Base-by-base conservation (phyloP, 2,888 invertebrate genomes). In the Euplagia quadripunctaria region DNA sequence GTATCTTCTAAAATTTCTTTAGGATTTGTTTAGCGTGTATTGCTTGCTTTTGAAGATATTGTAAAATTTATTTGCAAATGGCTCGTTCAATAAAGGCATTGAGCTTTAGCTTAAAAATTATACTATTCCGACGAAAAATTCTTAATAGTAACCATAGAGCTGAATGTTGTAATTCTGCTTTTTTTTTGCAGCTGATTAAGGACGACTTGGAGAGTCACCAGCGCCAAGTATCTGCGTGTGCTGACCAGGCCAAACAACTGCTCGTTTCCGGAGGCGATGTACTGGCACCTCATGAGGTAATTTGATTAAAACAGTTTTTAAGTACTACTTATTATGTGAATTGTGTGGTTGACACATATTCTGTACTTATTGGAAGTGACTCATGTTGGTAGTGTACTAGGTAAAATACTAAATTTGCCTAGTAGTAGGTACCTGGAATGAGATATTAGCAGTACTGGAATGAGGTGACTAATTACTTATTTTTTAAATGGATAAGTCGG, bases 191-290 rank as follows among this genome's bases (percentile, higher is more conserved):
- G 98, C 97, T 98, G 92, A 97, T 99, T 87, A 98, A 98, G 90
- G 98, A 99, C 87, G 99, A 99, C 91, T 96, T 99, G 76, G 98
- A 99, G 86, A 97, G 97, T 74, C 98, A 99, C 92, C 97, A 97
- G 82, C 97, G 98, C 64, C 98, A 98, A 72, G 98, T 99, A 17
- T 97, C 98, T 42, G 97, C 98, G 52, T 98, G 98, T 86, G 96
- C 98, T 71, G 99, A 99, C 89, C 98, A 99, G 96, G 98, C 98
- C 14, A 97, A 98, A 73, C 98, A 99, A 89, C 97, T 99, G 67
- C 98, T 99, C 7, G 96, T 98, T 4, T 98, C 98, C 41, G 99
- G 98, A 0, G 98, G 98, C 52, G 99, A 99, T 86, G 98, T 98
- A n/a, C 96, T 99, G 9, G 98, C 99, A 7, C 98, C 98, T 79